phyloP scores from a whole-genome alignment of 1,140 invertebrate genomes.

The Ostrea edulis region DNA sequence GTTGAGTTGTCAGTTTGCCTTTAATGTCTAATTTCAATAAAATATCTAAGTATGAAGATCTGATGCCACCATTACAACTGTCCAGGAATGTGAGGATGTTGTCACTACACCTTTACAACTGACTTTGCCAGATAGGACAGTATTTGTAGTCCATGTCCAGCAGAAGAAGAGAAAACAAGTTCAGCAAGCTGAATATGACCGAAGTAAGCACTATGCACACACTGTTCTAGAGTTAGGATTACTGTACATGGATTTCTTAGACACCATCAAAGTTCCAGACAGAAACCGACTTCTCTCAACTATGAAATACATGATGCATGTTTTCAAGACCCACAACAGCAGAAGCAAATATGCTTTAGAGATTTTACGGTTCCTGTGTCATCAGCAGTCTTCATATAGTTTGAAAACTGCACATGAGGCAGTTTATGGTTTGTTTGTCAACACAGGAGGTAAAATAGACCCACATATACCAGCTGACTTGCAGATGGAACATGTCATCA shows the following conservation, averaged over 20 bases:
- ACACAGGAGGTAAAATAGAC: background rate
- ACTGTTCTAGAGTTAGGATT: conserved; percentile 14
- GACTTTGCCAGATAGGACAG: no score
- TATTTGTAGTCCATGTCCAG: background rate
- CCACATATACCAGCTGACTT: conserved; percentile 28
- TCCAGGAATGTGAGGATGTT: no score
- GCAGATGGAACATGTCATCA: conserved; percentile 7
- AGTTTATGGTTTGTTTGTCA: conserved; percentile 25
- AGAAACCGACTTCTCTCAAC: background rate
- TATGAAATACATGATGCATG: conserved; percentile 25
- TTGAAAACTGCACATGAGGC: background rate
- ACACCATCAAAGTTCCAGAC: background rate
- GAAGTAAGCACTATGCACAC: conserved; percentile 19
- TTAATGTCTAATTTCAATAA: no score
- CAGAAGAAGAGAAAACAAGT: background rate
- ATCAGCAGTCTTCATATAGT: conserved; percentile 42
- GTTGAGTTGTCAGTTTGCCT: no score
- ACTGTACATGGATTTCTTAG: conserved; percentile 13
- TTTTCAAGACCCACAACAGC: background rate
- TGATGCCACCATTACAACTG: background rate
- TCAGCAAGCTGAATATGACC: background rate
- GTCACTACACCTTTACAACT: no score
- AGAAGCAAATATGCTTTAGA: conserved; percentile 43
- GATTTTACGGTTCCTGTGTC: conserved; percentile 3
- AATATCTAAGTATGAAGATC: no score